These are phyloP conservation scores for Calliphora vomitoria DNA, from an alignment of 2,888 invertebrate species.

Conservation along the genomic window DNA sequence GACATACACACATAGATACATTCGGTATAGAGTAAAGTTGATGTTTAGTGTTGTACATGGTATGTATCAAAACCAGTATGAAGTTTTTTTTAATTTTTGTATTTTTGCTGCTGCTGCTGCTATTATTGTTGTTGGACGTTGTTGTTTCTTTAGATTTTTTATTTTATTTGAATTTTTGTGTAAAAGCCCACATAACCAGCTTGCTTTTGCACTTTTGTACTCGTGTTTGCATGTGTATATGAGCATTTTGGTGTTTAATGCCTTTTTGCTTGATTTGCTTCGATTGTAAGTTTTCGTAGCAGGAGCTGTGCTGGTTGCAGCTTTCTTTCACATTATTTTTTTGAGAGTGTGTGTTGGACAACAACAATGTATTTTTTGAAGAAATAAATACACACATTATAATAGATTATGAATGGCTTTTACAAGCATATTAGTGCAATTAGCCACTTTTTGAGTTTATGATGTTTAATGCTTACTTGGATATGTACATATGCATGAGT, in stretches of 20 bases:
- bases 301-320: conserved; percentile 17
- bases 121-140: conserved; percentile 34
- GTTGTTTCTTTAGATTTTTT: conserved; percentile 39
- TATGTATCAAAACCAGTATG: conserved; percentile 69
- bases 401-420: conserved; percentile 28
- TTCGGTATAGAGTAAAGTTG: no score
- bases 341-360: not conserved
- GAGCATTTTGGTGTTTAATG: conserved; percentile 21
- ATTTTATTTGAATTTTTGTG: conserved; percentile 23
- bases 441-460: conserved; percentile 34
- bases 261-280: conserved; percentile 29
- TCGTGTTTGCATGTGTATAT: conserved; percentile 17
- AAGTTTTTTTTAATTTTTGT: conserved; percentile 39
- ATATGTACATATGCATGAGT: not conserved
- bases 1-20: not conserved
- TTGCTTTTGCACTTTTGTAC: conserved; percentile 29
- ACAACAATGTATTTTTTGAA: not conserved
- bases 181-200: conserved; percentile 65
- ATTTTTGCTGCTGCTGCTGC: conserved; percentile 9
- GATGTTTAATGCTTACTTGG: not conserved
- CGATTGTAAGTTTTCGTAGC: conserved; percentile 44
- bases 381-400: conserved; percentile 20
- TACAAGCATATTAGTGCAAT: conserved; percentile 52
- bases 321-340: not conserved
- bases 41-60: no score